A percentile compares a stretch with the other conserved stretches of the same genome.
Evolutionary conservation across 1,140 invertebrate species (phyloP).

Genomic region (Argopecten irradians): DNA sequence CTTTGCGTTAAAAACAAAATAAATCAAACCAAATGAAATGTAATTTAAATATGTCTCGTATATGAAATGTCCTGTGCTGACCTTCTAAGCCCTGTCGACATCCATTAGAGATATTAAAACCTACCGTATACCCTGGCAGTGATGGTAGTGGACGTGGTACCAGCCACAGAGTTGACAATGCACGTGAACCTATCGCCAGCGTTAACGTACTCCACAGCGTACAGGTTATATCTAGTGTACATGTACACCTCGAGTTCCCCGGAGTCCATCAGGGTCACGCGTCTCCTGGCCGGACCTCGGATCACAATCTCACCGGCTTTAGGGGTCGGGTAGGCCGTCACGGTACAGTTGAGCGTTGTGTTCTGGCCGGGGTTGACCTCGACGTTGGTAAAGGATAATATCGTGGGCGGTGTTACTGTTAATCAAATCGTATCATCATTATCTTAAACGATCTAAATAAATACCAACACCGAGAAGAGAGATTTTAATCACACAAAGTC

Average conservation of each 20-base stretch:
- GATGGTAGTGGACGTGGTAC: conserved; percentile 57
- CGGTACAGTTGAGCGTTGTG: conserved; percentile 70
- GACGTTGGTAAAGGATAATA: conserved; percentile 63
- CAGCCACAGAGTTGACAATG: conserved; percentile 60
- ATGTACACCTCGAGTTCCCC: conserved; percentile 52
- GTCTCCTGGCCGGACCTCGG: conserved; percentile 52
- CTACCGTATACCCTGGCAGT: conserved; percentile 63
- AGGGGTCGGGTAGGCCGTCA: conserved; percentile 67
- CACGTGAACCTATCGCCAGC: conserved; percentile 64
- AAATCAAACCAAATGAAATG: no score
- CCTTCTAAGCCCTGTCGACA: neutral
- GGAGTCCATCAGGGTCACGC: conserved; percentile 57
- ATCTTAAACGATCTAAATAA: no score
- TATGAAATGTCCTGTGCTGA: neutral
- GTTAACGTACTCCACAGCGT: conserved; percentile 60
- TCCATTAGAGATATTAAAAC: conserved; percentile 17
- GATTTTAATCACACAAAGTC: no score
- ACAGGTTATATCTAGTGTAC: conserved; percentile 65
- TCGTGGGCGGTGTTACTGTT: conserved; percentile 66
- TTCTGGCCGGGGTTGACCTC: conserved; percentile 68
- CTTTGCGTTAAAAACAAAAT: no score
- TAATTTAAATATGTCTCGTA: no score
- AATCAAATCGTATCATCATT: no score
- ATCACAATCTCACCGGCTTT: conserved; percentile 61
- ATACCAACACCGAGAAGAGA: no score